Evolutionary conservation across 2,113 vertebrate species (phyloP), one percentile per base, ranked within the genome.

Genomic region (Bufo gargarizans): DNA sequence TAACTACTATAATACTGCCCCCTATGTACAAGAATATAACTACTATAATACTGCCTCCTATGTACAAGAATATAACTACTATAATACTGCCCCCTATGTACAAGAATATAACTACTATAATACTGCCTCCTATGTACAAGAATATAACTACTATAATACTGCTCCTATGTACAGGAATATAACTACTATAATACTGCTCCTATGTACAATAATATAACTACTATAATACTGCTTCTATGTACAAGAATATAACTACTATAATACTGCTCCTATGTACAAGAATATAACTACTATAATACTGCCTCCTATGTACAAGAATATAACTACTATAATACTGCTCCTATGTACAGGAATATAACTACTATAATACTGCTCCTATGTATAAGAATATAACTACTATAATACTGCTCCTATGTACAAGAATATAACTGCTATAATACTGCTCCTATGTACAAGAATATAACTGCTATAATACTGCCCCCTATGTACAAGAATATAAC

Each of bases 21-120:
- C 69, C 69, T 72, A 72, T 72, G 12, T 72, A 72, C 69, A 72
- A 72, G 69, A 72, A 72, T 72, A 72, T 72, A 45, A 72, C 69
- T 72, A 45, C 43, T 72, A 72, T 45, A 72, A 72, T 72, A 72
- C 33, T 72, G 69, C 69, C 20, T 4, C 67, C 43, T 45, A 72
- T 72, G 12, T 72, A 47, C 69, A 72, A 72, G 69, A 72, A 72
- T 72, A 72, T 45, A 72, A 72, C 69, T 47, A 45, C 33, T 72
- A 72, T 72, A 72, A 72, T 72, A 72, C 69, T 72, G 69, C 69
- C 47, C 33, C 63, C 61, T 71, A 71, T 71, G 12, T 71, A 74
- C 43, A 74, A 47, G 71, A 74, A 74, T 74, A 74, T 74, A 74
- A 74, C 43, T 74, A 17, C 71, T 74, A 47, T 47, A 74, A 74